Base-by-base conservation (phyloP, 37 sponge, comb jelly and placozoan genomes). In the Spongilla lacustris region DNA sequence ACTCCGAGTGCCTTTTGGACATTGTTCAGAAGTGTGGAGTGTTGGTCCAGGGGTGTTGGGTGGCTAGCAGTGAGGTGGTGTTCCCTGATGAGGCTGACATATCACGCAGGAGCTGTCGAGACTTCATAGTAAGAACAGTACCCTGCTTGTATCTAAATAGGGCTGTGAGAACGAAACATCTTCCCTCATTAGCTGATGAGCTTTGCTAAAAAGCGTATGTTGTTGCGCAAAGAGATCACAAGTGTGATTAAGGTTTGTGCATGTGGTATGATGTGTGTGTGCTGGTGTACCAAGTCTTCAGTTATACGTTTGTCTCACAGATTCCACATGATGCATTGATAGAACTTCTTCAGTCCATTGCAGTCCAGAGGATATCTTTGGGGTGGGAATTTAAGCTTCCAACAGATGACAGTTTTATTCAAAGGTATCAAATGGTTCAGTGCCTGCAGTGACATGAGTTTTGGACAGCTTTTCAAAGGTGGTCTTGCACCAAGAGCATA, bases 31-130 rank as follows among this genome's bases (percentile, higher is more conserved):
- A 31, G 58, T 71, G 78, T 85, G 85, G 77, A 9, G 85, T 91
- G 33, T 49, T 94, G 66, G 94, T 94, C 1, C 92, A 94, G 68
- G 94, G 94, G 19, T 91, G 92, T 69, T 94, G 94, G 94, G 92
- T 94, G 25, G 89, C 88, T n/a, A 27, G 32, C 30, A 91, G 92
- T 73, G 23, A 66, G 22, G 33, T 85, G 0, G 35, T 91, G 19
- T 85, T 76, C 37, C 78, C 85, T 26, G 50, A 66, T 3, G 80
- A 83, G 2, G 48, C 17, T 1, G 13, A 77, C 8, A 26, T 32
- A 26, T 32, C 77, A 0, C 50, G 80, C 37, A 81, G 89, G 19
- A 82, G 74, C 31, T 86, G 89, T 30, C 84, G 94, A 25, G 94
- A 94, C 72, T 85, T 81, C 48, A 84, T 91, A 38, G 94, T 94